These are phyloP conservation scores for Actinostola sp. DNA, from an alignment of 92 coral and sea anemone genomes.

Conservation along the genomic window DNA sequence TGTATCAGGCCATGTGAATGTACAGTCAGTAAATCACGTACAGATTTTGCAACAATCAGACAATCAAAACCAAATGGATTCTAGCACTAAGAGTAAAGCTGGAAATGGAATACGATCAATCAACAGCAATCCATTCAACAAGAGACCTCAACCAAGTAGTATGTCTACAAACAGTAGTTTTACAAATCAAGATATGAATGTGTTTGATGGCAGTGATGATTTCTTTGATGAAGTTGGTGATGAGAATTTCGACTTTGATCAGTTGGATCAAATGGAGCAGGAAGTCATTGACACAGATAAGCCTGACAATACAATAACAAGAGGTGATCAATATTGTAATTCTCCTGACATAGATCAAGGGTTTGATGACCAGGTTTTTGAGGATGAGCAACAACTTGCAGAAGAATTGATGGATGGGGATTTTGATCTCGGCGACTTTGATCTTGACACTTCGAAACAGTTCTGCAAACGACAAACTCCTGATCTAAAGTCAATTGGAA, in stretches of 20 bases:
- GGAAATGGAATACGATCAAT: not conserved
- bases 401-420: constrained; percentile 35
- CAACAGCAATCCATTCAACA: no score
- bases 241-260: constrained; percentile 75
- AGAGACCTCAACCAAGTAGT: no score
- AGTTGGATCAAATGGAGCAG: constrained; percentile 64
- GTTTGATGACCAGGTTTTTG: constrained; percentile 30
- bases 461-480: not conserved
- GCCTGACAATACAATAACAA: not conserved
- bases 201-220: constrained; percentile 25
- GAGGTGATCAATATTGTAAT: not conserved
- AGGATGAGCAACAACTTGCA: constrained; percentile 25
- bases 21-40: not conserved
- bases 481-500: not conserved
- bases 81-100: not conserved
- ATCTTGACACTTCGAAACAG: constrained; percentile 8
- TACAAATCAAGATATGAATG: no score
- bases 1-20: no score
- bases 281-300: constrained; percentile 13
- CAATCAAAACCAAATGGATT: not conserved
- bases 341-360: constrained; percentile 10
- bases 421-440: constrained; percentile 32
- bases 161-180: no score
- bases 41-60: not conserved
- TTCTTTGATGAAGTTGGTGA: constrained; percentile 45